phyloP scores from a whole-genome alignment of 2,797 vertebrate genomes.

The Gymnothorax reevesii region DNA sequence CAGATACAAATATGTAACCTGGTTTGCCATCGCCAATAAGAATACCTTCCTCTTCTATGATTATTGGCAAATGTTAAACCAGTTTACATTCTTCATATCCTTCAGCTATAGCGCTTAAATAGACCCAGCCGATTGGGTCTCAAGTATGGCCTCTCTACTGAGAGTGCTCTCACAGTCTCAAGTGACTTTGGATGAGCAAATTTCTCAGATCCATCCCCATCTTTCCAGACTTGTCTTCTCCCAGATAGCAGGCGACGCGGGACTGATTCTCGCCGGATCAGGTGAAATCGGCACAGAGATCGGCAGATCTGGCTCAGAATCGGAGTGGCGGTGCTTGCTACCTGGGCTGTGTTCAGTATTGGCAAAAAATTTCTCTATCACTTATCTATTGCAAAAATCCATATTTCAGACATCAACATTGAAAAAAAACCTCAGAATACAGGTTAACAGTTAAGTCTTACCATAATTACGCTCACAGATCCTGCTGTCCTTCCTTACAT shows the following conservation, averaged over 20 bases:
- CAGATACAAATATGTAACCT: too few species aligned
- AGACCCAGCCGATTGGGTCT: not conserved
- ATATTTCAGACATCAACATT: not conserved
- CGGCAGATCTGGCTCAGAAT: too few species aligned
- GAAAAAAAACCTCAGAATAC: not conserved
- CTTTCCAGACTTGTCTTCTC: not conserved
- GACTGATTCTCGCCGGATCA: too few species aligned
- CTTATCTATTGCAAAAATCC: not conserved
- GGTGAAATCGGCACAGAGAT: too few species aligned
- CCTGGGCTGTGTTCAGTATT: not conserved
- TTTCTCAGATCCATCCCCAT: not conserved
- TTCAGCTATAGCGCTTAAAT: too few species aligned
- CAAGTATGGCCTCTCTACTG: not conserved
- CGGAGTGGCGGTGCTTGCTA: too few species aligned
- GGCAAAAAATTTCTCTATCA: not conserved
- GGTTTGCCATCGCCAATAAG: too few species aligned
- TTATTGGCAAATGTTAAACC: too few species aligned
- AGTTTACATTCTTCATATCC: too few species aligned
- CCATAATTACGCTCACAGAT: slow-evolving; percentile 97
- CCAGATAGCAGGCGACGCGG: too few species aligned
- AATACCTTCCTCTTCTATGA: too few species aligned
- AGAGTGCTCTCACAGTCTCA: not conserved
- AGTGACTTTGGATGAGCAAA: not conserved
- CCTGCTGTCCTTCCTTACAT: slow-evolving; percentile 93
- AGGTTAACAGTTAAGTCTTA: slow-evolving; percentile 58